phyloP scores from a whole-genome alignment of 2,888 invertebrate species.

The Eugnorisma glareosa region DNA sequence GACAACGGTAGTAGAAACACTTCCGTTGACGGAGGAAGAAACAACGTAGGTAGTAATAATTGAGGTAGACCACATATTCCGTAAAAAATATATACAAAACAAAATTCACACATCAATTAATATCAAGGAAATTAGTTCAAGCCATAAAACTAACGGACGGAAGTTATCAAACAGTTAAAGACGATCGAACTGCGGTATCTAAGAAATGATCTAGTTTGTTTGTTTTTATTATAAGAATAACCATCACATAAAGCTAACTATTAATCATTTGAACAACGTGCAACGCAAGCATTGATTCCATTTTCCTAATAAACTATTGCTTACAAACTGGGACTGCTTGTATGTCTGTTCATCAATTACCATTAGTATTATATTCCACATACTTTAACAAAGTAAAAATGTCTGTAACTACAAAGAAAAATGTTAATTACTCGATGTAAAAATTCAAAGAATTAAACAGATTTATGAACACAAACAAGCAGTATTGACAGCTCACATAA shows the following conservation, averaged over 20 bases:
- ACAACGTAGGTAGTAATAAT: not conserved
- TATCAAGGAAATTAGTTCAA: conserved; percentile 58
- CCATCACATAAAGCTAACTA: conserved; percentile 74
- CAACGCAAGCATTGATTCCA: conserved; percentile 72
- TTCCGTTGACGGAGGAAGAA: not conserved
- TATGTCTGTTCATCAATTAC: conserved; percentile 47
- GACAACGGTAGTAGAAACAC: not conserved
- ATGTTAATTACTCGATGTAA: conserved; percentile 58
- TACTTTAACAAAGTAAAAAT: conserved; percentile 36
- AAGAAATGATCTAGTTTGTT: conserved; percentile 60
- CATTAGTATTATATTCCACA: conserved; percentile 47
- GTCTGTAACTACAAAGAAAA: conserved; percentile 39
- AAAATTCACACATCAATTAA: conserved; percentile 41
- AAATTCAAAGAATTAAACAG: conserved; percentile 57
- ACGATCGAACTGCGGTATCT: conserved; percentile 56
- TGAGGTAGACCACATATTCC: not conserved
- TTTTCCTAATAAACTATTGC: conserved; percentile 69
- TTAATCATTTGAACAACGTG: conserved; percentile 75
- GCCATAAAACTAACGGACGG: conserved; percentile 60
- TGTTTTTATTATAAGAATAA: conserved; percentile 71
- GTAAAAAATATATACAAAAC: not conserved
- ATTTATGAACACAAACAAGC: conserved; percentile 55
- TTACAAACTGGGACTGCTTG: conserved; percentile 32
- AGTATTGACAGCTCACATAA: conserved; percentile 58
- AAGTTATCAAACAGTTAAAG: conserved; percentile 70